Base-by-base conservation (phyloP, 2,888 invertebrate species). In the Leptarthrus brevirostris region DNA sequence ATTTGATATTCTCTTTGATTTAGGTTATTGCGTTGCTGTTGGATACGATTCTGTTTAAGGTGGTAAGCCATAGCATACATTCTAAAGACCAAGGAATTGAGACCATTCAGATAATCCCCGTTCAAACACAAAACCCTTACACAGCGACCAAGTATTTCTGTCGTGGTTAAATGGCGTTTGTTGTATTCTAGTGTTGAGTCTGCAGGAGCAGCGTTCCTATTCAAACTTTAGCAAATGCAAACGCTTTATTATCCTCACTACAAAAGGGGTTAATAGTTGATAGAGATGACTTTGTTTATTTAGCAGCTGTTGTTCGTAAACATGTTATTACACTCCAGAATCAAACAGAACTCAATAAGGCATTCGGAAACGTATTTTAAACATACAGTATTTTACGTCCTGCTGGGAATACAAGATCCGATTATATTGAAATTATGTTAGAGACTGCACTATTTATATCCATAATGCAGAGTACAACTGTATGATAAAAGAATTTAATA, bases 91-190 rank as follows among this genome's bases (percentile, higher is more conserved):
- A 44, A 64, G 44, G 47, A 64, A 64, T 64, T 47, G 44, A 40
- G 64, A 64, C 64, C 64, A 64, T 14, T 36, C 6, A 61, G 40
- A 61, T 61, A 61, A 61, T 61, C 61, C n/a, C 34, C 61, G 64
- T 44, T n/a, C 40, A 22, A 58, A 20, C 36, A 36, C 58, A 16
- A 58, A 20, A 20, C 58, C 34, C 18, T 18, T 36, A 36, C n/a
- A 58, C 6, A 24, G 47, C 64, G 14, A 44, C 64, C 64, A 40
- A 64, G 64, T 44, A 47, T 64, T 64, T 36, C 64, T 64, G 64
- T 26, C 44, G 64, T 64, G 64, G 64, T 64, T 64, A 64, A 64
- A 64, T 64, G 64, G 64, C 64, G 44, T 64, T 47, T 64, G 64
- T 64, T 64, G 47, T 47, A 44, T 24, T 64, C 44, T 44, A 64